These are phyloP conservation scores for Ernsta delagoae DNA, from an alignment of 2,888 invertebrate genomes.

Conservation along the genomic window DNA sequence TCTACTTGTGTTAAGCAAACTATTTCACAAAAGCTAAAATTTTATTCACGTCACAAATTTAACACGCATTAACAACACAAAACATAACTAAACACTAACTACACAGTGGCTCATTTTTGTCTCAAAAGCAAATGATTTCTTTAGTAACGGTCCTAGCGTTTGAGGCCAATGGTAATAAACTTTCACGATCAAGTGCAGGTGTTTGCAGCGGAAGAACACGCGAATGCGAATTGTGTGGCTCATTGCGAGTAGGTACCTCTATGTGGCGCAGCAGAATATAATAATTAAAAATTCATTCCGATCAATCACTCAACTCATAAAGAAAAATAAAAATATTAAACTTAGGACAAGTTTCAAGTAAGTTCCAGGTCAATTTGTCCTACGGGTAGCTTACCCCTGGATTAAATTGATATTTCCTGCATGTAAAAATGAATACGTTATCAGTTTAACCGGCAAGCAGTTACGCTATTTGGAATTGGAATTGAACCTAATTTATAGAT, in stretches of 20 bases:
- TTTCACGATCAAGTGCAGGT: conserved; percentile 81
- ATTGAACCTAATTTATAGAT: too few relatives aligned
- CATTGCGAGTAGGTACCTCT: conserved; percentile 41
- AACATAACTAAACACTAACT: conserved; percentile 12
- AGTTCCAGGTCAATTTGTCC: too few relatives aligned
- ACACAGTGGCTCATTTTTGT: conserved; percentile 17
- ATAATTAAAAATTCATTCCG: conserved; percentile 1
- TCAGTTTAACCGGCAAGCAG: too few relatives aligned
- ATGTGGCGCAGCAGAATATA: conserved; percentile 33
- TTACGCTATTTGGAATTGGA: too few relatives aligned
- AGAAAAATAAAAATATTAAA: too few relatives aligned
- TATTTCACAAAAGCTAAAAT: background rate
- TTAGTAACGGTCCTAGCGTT: conserved; percentile 75
- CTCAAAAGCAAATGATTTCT: conserved; percentile 47
- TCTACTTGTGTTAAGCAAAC: background rate
- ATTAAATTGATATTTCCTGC: too few relatives aligned
- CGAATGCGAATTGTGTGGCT: conserved; percentile 47
- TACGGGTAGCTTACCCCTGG: too few relatives aligned
- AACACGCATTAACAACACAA: background rate
- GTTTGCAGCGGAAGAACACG: conserved; percentile 40
- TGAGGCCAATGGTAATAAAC: conserved; percentile 77
- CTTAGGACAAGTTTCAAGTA: too few relatives aligned
- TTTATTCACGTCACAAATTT: background rate
- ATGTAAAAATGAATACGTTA: too few relatives aligned
- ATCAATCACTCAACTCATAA: background rate